Conservation (phyloP, 2,113 vertebrate species). For the Talpa occidentalis region DNA sequence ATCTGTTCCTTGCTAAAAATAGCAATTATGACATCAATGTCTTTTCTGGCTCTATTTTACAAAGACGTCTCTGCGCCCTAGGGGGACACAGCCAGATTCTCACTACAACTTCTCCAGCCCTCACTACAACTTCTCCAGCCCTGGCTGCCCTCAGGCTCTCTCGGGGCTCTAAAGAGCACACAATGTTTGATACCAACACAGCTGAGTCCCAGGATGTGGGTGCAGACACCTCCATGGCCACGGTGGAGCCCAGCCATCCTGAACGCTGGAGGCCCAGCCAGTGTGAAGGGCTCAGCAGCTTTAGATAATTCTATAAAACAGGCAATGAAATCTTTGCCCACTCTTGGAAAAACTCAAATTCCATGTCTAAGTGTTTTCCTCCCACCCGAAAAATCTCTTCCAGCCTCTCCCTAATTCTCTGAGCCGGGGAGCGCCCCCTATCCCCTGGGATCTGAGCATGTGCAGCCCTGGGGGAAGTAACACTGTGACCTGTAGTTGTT, state of each 20-base stretch:
- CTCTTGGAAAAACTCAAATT: not conserved
- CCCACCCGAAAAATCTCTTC: not conserved
- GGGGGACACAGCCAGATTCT: not conserved
- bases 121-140: not conserved
- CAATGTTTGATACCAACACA: not conserved
- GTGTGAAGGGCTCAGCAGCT: not conserved
- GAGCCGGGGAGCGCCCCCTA: not conserved
- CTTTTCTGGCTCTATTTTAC: not conserved
- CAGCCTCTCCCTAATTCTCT: not conserved
- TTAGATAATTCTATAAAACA: not conserved
- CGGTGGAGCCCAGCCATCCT: rapidly evolving
- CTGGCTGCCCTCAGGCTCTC: not conserved
- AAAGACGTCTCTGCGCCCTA: not conserved
- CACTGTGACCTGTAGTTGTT: not conserved
- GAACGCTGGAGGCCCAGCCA: rapidly evolving
- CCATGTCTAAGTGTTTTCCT: not conserved
- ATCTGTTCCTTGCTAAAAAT: not conserved
- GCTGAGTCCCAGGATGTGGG: too few species aligned
- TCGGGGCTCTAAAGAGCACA: not conserved
- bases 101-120: too few species aligned
- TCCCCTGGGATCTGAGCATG: too few species aligned
- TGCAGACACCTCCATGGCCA: not conserved
- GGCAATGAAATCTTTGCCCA: not conserved
- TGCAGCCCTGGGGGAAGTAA: not conserved
- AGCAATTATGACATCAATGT: too few species aligned